These are phyloP conservation scores for Cantharis nigra DNA, from an alignment of 2,888 invertebrate genomes.

Conservation along the genomic window DNA sequence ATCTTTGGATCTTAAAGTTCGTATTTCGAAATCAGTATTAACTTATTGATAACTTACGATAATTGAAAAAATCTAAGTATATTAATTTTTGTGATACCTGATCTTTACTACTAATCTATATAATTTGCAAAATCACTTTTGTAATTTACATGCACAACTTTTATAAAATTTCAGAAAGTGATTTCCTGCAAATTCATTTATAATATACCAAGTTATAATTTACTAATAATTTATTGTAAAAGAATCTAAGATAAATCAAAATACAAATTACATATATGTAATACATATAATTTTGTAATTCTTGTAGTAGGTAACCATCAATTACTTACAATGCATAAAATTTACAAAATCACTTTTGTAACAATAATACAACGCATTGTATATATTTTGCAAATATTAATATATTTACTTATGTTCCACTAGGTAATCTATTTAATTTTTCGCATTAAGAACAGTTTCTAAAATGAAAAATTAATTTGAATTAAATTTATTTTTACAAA, in stretches of 20 bases:
- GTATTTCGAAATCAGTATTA: too few species aligned
- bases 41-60: too few species aligned
- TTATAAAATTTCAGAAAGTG: too few species aligned
- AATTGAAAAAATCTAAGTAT: too few species aligned
- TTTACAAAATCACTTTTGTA: neutral
- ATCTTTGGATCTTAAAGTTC: too few species aligned
- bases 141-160: too few species aligned
- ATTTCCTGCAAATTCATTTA: too few species aligned
- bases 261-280: neutral
- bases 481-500: neutral
- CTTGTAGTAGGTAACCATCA: neutral
- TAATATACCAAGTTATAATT: neutral
- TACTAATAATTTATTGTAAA: neutral
- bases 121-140: too few species aligned
- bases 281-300: neutral
- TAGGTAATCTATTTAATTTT: neutral
- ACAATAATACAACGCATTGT: neutral
- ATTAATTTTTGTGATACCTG: too few species aligned
- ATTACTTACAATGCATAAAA: neutral
- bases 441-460: neutral
- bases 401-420: neutral
- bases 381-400: neutral
- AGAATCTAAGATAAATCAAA: neutral
- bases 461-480: neutral
- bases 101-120: too few species aligned